Evolutionary conservation across 1,140 invertebrate species (phyloP).

Genomic region (Saccostrea glomerata): DNA sequence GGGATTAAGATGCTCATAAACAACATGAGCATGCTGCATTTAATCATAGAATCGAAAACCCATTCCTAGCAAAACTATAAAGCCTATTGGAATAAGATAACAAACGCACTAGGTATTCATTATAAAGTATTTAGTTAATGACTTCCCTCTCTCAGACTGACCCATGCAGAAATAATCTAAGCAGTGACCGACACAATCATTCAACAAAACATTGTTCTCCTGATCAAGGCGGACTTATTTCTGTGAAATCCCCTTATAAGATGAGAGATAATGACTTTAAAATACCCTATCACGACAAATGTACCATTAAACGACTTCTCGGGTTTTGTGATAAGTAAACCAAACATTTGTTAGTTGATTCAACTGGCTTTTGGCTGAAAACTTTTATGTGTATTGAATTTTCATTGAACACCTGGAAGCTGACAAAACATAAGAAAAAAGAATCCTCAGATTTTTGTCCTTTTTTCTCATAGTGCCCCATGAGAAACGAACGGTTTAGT

Average conservation of each 20-base stretch:
- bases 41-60: constrained; percentile 13
- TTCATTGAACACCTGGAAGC: constrained; percentile 1
- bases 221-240: neutral
- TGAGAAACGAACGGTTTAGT: neutral
- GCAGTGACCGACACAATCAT: constrained; percentile 4
- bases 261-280: constrained; percentile 10
- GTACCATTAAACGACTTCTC: constrained; percentile 13
- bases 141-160: neutral
- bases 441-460: neutral
- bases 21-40: neutral
- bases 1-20: neutral
- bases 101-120: constrained; percentile 7
- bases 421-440: constrained; percentile 1
- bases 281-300: constrained; percentile 1
- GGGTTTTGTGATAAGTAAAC: constrained; percentile 28
- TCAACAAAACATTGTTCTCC: neutral
- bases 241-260: constrained; percentile 8
- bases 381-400: neutral
- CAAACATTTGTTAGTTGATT: constrained; percentile 12
- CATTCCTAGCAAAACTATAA: neutral
- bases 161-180: neutral
- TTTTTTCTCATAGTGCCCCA: neutral
- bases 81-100: constrained; percentile 3
- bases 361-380: neutral
- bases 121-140: constrained; percentile 30